Evolutionary conservation across 2,888 invertebrate species (phyloP).

Genomic region (Leptopterna dolabrata): DNA sequence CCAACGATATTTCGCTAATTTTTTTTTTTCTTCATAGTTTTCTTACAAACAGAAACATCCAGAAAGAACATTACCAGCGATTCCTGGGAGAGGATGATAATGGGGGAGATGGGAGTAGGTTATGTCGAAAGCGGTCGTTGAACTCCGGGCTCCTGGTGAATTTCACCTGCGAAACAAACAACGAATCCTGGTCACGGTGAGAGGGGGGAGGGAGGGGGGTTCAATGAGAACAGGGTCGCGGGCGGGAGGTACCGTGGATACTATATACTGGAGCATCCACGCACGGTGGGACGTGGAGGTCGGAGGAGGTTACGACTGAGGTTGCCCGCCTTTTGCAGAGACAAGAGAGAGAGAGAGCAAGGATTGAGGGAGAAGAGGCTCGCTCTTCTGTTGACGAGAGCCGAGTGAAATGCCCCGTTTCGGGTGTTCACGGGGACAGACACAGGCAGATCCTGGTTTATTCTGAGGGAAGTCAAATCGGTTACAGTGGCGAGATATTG

Average conservation of each 20-base stretch:
- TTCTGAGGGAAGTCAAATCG: too few relatives aligned
- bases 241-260: not conserved
- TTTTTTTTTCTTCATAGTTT: not conserved
- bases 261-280: not conserved
- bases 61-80: not conserved
- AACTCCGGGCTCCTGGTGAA: conserved; percentile 4
- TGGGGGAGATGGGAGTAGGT: not conserved
- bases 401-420: too few relatives aligned
- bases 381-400: too few relatives aligned
- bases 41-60: not conserved
- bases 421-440: too few relatives aligned
- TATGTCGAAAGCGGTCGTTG: conserved; percentile 10
- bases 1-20: not conserved
- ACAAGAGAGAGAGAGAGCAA: too few relatives aligned
- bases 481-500: too few relatives aligned
- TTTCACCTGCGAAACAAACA: conserved; percentile 41
- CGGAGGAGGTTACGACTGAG: not conserved
- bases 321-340: not conserved
- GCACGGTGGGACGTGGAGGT: not conserved
- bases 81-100: not conserved
- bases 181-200: not conserved
- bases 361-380: too few relatives aligned
- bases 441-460: too few relatives aligned
- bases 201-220: not conserved
- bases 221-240: not conserved